These are phyloP conservation scores for Silurus aristotelis DNA, from an alignment of 2,797 vertebrate species.

Conservation along the genomic window DNA sequence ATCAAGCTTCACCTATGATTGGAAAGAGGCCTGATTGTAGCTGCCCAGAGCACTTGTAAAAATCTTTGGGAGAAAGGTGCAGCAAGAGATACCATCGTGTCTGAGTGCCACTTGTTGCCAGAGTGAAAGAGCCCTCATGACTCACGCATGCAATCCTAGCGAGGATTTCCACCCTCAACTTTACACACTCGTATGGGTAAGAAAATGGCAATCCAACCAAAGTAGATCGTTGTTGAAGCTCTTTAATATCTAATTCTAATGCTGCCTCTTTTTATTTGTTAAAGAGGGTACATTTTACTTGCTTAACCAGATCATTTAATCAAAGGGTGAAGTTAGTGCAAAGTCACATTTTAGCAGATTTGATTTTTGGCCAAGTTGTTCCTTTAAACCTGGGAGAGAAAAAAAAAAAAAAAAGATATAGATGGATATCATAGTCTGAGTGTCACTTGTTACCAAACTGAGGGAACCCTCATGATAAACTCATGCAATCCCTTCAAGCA, in stretches of 20 bases:
- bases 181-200: constrained; percentile 41
- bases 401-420: not conserved
- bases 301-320: not conserved
- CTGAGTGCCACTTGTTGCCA: constrained; percentile 76
- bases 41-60: constrained; percentile 19
- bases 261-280: too few species aligned
- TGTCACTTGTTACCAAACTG: constrained; percentile 73
- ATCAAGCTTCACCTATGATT: constrained; percentile 3
- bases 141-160: constrained; percentile 68
- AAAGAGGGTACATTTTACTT: not conserved
- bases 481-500: constrained; percentile 65
- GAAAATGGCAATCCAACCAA: constrained; percentile 21
- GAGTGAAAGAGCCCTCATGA: constrained; percentile 74
- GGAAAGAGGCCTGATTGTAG: constrained; percentile 23
- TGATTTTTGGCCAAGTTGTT: not conserved
- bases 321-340: not conserved
- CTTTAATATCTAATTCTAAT: not conserved
- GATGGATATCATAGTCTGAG: constrained; percentile 73
- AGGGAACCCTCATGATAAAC: constrained; percentile 73
- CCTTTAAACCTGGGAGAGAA: not conserved
- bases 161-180: constrained; percentile 30
- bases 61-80: constrained; percentile 25
- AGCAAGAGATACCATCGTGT: constrained; percentile 66
- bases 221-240: not conserved
- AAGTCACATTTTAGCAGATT: not conserved